phyloP scores from a whole-genome alignment of 2,888 invertebrate species.

The Apocheima hispidaria region DNA sequence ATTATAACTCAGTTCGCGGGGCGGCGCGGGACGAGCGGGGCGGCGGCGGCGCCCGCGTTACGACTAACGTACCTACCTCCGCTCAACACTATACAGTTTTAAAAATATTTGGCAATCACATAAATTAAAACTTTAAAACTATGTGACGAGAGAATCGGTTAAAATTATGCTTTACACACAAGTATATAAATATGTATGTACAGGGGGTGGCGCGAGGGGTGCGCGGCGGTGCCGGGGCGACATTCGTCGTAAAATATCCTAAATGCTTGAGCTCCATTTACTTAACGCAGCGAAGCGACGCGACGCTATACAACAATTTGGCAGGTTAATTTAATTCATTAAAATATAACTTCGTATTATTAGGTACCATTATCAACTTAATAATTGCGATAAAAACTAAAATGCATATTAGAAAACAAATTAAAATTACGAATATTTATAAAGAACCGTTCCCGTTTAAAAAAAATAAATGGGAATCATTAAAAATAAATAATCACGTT shows the following conservation, averaged over 20 bases:
- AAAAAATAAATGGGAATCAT: slow-evolving; percentile 71
- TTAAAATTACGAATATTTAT: slow-evolving; percentile 85
- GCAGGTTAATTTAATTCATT: slow-evolving; percentile 82
- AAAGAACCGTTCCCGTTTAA: slow-evolving; percentile 81
- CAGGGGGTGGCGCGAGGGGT: slow-evolving; percentile 74
- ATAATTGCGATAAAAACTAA: slow-evolving; percentile 83
- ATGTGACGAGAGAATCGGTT: slow-evolving; percentile 85
- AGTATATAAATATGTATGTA: slow-evolving; percentile 79
- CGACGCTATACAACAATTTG: slow-evolving; percentile 68
- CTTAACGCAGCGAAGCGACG: slow-evolving; percentile 54
- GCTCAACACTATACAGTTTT: slow-evolving; percentile 75
- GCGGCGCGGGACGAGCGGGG: slow-evolving; percentile 61
- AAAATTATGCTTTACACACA: slow-evolving; percentile 85
- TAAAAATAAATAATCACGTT: slow-evolving; percentile 81
- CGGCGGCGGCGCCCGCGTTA: slow-evolving; percentile 55
- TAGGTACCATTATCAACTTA: slow-evolving; percentile 77
- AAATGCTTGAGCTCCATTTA: slow-evolving; percentile 81
- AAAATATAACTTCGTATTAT: slow-evolving; percentile 77
- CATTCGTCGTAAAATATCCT: slow-evolving; percentile 65
- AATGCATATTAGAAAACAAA: slow-evolving; percentile 82
- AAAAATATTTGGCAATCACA: slow-evolving; percentile 85
- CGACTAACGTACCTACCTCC: slow-evolving; percentile 63
- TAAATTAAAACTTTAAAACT: slow-evolving; percentile 85
- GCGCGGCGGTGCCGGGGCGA: slow-evolving; percentile 55
- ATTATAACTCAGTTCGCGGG: slow-evolving; percentile 83